These are phyloP conservation scores for Dicyrtomina minuta DNA, from an alignment of 2,888 invertebrate genomes.

Conservation along the genomic window DNA sequence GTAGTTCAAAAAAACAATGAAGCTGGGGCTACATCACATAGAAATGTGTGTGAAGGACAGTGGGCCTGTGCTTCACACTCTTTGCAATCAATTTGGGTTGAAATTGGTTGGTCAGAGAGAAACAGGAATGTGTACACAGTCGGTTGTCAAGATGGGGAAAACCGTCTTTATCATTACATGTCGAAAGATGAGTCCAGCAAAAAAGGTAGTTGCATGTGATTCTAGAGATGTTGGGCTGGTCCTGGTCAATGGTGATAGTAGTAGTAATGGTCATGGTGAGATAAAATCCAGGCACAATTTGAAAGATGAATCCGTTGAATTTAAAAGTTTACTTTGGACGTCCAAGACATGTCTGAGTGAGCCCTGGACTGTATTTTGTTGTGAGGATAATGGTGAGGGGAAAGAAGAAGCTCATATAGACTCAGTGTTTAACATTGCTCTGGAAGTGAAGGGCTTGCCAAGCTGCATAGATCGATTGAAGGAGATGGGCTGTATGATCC, in stretches of 20 bases:
- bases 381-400: conserved; percentile 31
- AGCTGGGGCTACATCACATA: conserved; percentile 55
- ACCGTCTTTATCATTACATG: conserved; percentile 55
- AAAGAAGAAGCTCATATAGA: conserved; percentile 52
- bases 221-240: not conserved
- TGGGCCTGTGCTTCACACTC: conserved; percentile 49
- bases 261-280: not conserved
- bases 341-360: conserved; percentile 32
- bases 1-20: no score
- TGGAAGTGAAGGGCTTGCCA: conserved; percentile 55
- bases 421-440: conserved; percentile 58
- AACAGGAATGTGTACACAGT: conserved; percentile 53
- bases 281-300: conserved; percentile 36
- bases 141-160: conserved; percentile 54
- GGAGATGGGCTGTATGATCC: conserved; percentile 53
- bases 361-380: conserved; percentile 51
- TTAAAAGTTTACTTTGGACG: no score
- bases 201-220: not conserved
- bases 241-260: not conserved
- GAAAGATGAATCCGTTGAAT: not conserved
- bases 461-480: conserved; percentile 31
- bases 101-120: conserved; percentile 44
- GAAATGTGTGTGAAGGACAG: conserved; percentile 56
- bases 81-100: conserved; percentile 54
- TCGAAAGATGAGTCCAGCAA: conserved; percentile 27